A percentile compares a stretch with the other conserved stretches of the same genome.
Conservation (phyloP, 2,113 vertebrate species). For the Chionodraco myersi region DNA sequence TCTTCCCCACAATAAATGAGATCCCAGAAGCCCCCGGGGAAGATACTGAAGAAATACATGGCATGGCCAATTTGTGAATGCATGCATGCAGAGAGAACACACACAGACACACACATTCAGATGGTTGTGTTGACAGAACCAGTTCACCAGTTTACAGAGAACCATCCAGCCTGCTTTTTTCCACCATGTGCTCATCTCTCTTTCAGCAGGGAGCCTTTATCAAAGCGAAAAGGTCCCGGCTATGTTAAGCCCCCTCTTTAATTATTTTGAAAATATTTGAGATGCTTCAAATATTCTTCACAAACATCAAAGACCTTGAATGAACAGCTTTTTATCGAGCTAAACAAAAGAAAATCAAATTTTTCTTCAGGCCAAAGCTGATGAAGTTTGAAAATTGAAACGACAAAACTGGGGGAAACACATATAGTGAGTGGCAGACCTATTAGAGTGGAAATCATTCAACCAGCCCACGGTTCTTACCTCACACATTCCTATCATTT, state of each 20-base stretch:
- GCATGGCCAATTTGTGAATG: constrained; percentile 69
- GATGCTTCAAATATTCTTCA: constrained; percentile 8
- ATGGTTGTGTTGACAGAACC: constrained; percentile 64
- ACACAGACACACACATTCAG: constrained; percentile 15
- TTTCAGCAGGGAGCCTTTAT: constrained; percentile 14
- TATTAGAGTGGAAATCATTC: constrained; percentile 30
- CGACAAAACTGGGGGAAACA: constrained; percentile 43
- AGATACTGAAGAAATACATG: constrained; percentile 67
- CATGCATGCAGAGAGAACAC: constrained; percentile 51
- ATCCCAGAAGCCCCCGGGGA: constrained; percentile 68
- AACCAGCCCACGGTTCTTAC: constrained; percentile 31
- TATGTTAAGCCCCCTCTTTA: not conserved
- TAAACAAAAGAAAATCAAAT: not conserved
- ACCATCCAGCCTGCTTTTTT: not conserved
- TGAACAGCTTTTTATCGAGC: constrained; percentile 12
- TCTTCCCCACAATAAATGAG: constrained; percentile 60
- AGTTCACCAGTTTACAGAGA: constrained; percentile 56
- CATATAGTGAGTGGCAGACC: constrained; percentile 11
- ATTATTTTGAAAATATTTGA: constrained; percentile 35
- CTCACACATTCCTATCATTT: constrained; percentile 35
- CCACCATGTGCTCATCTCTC: not conserved
- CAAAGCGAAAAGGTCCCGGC: constrained; percentile 2
- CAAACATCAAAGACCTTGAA: constrained; percentile 5
- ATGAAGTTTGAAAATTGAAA: constrained; percentile 8
- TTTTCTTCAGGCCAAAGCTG: constrained; percentile 20